Evolutionary conservation across 2,797 vertebrate species (phyloP), one percentile per base, ranked within the genome.

Genomic region (Eospalax fontanierii): DNA sequence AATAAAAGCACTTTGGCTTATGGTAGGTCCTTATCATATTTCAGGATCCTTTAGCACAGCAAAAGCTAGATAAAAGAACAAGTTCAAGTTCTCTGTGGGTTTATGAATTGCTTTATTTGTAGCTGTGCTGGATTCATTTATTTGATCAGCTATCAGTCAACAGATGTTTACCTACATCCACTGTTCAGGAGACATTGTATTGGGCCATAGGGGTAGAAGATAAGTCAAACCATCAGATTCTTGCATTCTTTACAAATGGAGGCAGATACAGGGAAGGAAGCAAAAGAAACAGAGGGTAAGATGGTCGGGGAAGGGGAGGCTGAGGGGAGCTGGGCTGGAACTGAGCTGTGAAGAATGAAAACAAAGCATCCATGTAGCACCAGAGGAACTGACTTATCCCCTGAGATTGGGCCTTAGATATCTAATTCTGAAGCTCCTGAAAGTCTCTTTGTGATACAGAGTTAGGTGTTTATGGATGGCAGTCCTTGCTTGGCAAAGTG

Each of bases 31-130:
- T 94, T 57, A 40, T 88, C 24, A 61, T 43, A 30, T 38, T 63
- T 22, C n/a, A 63, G 18, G 2, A 74, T 59, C n/a, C 35, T 40
- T 86, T 63, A 78, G 40, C 6, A 35, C 3, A 46, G 46, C 68
- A 38, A 82, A 94, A 70, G 30, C 19, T 38, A 93, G 91, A 89
- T 78, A 79, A 66, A 40, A 30, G 50, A 78, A 73, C 33, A 84
- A 26, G 40, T 43, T 76, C 35, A 78, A 9, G 38, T 6, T 85
- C 54, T 4, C 33, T 2, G 22, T 8, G 4, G 11, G 33, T 54
- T 89, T 70, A 12, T 59, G 2, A 30, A 18, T 43, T 66, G 30
- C 40, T 38, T 79, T 83, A 1, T 46, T 14, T 59, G 16, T 33
- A 65, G 1, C 24, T 8, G 0, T 68, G 33, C 8, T 15, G n/a